phyloP scores from a whole-genome alignment of 1,140 invertebrate genomes.

The Solenopsis invicta region DNA sequence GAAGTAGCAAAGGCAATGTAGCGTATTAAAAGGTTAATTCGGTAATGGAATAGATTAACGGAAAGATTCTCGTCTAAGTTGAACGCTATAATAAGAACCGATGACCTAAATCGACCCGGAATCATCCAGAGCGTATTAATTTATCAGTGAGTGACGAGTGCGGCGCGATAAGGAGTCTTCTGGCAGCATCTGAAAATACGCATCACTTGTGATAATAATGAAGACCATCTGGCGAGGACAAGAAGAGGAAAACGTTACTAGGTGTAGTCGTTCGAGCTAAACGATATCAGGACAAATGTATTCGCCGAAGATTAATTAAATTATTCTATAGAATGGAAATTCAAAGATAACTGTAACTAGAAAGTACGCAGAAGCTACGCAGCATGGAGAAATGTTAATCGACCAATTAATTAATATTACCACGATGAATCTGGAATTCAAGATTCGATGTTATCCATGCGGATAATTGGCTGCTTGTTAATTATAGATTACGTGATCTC shows the following conservation, averaged over 20 bases:
- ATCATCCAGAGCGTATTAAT: slow-evolving; percentile 32
- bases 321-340: neutral
- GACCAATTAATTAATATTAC: slow-evolving; percentile 28
- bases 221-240: slow-evolving; percentile 39
- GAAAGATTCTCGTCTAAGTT: slow-evolving; percentile 22
- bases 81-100: slow-evolving; percentile 52
- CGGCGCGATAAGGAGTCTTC: slow-evolving; percentile 26
- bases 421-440: neutral
- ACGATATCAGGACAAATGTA: neutral
- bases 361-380: slow-evolving; percentile 19
- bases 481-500: neutral
- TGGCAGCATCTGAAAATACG: slow-evolving; percentile 3
- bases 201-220: slow-evolving; percentile 29
- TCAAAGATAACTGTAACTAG: neutral
- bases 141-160: slow-evolving; percentile 57
- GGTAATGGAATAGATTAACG: slow-evolving; percentile 32
- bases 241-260: neutral
- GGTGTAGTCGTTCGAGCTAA: neutral
- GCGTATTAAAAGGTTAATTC: neutral
- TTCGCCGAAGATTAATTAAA: slow-evolving; percentile 13
- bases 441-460: neutral
- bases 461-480: slow-evolving; percentile 20
- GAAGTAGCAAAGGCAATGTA: neutral
- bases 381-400: slow-evolving; percentile 18
- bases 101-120: slow-evolving; percentile 69